phyloP scores from a whole-genome alignment of 2,113 vertebrate species.

The Paraplagusia blochii region DNA sequence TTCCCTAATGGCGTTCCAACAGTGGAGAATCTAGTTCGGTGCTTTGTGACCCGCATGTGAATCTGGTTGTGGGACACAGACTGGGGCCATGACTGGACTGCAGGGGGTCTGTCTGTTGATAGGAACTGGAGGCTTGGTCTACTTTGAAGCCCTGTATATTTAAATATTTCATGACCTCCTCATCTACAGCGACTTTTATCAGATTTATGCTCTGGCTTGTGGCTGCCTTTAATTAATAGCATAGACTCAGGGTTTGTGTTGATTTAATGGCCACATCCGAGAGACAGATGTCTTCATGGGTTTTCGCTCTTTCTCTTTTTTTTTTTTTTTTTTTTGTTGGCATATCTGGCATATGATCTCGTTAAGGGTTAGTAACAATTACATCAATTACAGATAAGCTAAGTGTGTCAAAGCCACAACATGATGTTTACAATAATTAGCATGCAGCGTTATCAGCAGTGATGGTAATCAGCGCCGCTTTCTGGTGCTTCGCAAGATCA shows the following conservation, averaged over 20 bases:
- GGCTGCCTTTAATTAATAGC: slow-evolving; percentile 68
- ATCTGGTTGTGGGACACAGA: slow-evolving; percentile 46
- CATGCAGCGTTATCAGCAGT: slow-evolving; percentile 63
- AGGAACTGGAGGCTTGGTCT: slow-evolving; percentile 51
- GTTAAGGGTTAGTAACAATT: slow-evolving; percentile 74
- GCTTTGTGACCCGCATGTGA: slow-evolving; percentile 64
- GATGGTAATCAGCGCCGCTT: slow-evolving; percentile 58
- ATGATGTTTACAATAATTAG: slow-evolving; percentile 73
- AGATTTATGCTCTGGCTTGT: slow-evolving; percentile 62
- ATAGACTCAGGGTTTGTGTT: slow-evolving; percentile 42
- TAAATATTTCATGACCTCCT: slow-evolving; percentile 77
- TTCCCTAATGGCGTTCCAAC: slow-evolving; percentile 20
- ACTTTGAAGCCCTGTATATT: slow-evolving; percentile 74
- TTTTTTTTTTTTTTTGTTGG: slow-evolving; percentile 37
- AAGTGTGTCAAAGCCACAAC: slow-evolving; percentile 71
- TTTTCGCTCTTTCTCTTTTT: too few species aligned
- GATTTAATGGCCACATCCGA: slow-evolving; percentile 55
- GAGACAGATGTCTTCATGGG: slow-evolving; percentile 48
- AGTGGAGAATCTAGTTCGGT: slow-evolving; percentile 22
- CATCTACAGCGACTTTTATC: slow-evolving; percentile 64
- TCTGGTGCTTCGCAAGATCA: slow-evolving; percentile 58
- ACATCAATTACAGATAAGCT: slow-evolving; percentile 74
- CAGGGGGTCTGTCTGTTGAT: slow-evolving; percentile 61
- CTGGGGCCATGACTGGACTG: slow-evolving; percentile 31
- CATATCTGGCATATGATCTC: slow-evolving; percentile 69